These are phyloP conservation scores for Iphiclides podalirius DNA, from an alignment of 2,888 invertebrate species.

Conservation along the genomic window DNA sequence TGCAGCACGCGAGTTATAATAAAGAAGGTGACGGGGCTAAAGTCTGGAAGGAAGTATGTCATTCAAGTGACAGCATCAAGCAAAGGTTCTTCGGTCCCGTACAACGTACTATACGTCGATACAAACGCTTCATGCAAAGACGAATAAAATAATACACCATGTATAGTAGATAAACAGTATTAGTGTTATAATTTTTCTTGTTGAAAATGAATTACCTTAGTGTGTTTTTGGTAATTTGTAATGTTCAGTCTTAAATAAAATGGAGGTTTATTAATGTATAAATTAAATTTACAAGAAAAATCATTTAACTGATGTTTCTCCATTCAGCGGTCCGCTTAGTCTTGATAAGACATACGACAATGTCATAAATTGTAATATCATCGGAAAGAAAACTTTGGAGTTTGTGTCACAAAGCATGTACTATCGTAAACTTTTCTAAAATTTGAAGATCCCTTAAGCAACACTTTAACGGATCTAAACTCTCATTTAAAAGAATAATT, in stretches of 20 bases:
- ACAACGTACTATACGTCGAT: conserved; percentile 59
- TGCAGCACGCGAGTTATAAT: conserved; percentile 58
- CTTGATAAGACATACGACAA: too few species aligned
- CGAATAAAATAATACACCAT: conserved; percentile 28
- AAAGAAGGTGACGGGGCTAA: conserved; percentile 57
- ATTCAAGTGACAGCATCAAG: conserved; percentile 62
- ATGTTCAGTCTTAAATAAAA: too few species aligned
- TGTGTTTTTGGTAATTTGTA: too few species aligned
- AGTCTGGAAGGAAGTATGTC: conserved; percentile 62
- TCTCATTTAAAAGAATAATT: too few species aligned
- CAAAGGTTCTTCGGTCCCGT: conserved; percentile 58
- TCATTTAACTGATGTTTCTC: too few species aligned
- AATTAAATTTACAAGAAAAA: not conserved
- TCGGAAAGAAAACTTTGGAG: too few species aligned
- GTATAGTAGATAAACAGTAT: conserved; percentile 33
- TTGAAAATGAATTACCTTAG: not conserved
- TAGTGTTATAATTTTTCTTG: conserved; percentile 23
- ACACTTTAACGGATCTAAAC: too few species aligned
- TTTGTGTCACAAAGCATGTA: too few species aligned
- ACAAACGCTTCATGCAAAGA: conserved; percentile 62
- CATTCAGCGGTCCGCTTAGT: too few species aligned
- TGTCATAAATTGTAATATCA: too few species aligned
- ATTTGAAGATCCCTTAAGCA: too few species aligned
- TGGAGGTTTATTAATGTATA: not conserved
- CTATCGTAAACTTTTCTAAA: too few species aligned